phyloP scores from a whole-genome alignment of 2,113 vertebrate species.

The Lamprotornis superbus region DNA sequence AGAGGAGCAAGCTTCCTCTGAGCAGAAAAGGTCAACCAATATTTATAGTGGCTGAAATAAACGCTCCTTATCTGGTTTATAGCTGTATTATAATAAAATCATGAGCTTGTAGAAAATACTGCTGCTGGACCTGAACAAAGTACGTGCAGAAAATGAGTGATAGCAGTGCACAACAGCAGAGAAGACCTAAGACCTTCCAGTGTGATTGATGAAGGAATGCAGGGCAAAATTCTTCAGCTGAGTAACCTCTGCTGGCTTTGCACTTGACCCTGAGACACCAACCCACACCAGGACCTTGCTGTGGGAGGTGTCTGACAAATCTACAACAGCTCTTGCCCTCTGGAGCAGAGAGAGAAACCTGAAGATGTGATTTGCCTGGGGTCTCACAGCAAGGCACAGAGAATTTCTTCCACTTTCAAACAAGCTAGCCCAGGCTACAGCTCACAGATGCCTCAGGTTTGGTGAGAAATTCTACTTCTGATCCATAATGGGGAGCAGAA shows the following conservation, averaged over 20 bases:
- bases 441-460: not conserved
- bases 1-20: constrained; percentile 18
- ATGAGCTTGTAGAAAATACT: constrained; percentile 1
- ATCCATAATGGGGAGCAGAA: not conserved
- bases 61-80: constrained; percentile 33
- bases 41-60: constrained; percentile 39
- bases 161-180: not conserved
- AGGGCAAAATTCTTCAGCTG: not conserved
- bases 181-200: not conserved
- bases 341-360: not conserved
- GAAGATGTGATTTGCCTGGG: not conserved
- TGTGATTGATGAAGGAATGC: not conserved
- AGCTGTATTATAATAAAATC: constrained; percentile 26
- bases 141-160: not conserved
- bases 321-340: not conserved
- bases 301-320: not conserved
- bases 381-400: not conserved
- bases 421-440: not conserved
- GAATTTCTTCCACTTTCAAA: not conserved
- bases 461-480: not conserved
- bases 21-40: constrained; percentile 42
- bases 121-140: not conserved
- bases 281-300: rapidly evolving
- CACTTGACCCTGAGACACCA: not conserved
- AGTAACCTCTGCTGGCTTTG: not conserved